phyloP scores from a whole-genome alignment of 2,888 invertebrate species.

The Brenthis ino region DNA sequence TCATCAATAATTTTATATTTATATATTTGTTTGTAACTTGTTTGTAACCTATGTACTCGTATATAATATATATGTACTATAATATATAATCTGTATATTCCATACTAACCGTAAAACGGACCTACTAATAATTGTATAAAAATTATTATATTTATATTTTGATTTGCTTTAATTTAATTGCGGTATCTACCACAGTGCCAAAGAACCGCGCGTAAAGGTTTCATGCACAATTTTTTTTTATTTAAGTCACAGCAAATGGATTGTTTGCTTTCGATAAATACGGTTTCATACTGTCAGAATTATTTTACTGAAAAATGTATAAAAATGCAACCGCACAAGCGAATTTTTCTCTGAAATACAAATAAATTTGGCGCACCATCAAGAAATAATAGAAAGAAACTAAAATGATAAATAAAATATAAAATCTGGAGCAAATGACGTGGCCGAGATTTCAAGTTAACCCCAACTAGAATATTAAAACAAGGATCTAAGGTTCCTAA shows the following conservation, averaged over 20 bases:
- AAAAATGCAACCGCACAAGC: conserved; percentile 6
- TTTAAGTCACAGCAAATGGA: not conserved
- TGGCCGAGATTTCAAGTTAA: conserved; percentile 55
- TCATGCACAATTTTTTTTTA: too few relatives aligned
- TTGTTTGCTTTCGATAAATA: not conserved
- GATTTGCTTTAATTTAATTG: too few relatives aligned
- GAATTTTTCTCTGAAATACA: conserved; percentile 12
- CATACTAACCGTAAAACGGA: too few relatives aligned
- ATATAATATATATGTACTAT: too few relatives aligned
- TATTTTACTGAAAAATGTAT: not conserved
- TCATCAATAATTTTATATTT: too few relatives aligned
- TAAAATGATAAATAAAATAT: conserved; percentile 40
- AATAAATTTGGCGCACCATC: conserved; percentile 21
- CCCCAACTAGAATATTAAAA: conserved; percentile 67
- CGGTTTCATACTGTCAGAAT: not conserved
- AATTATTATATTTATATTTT: too few relatives aligned
- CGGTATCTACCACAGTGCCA: too few relatives aligned
- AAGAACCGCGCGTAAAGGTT: too few relatives aligned
- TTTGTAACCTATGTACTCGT: too few relatives aligned
- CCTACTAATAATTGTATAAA: too few relatives aligned
- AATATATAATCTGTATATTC: too few relatives aligned
- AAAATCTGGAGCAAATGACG: conserved; percentile 45
- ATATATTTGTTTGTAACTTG: too few relatives aligned
- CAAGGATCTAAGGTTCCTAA: conserved; percentile 53
- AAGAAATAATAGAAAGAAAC: conserved; percentile 30